Percentiles rank a stretch among this genome's conserved stretches.
phyloP scores from a whole-genome alignment of 2,113 vertebrate species.

The Mesocricetus auratus region DNA sequence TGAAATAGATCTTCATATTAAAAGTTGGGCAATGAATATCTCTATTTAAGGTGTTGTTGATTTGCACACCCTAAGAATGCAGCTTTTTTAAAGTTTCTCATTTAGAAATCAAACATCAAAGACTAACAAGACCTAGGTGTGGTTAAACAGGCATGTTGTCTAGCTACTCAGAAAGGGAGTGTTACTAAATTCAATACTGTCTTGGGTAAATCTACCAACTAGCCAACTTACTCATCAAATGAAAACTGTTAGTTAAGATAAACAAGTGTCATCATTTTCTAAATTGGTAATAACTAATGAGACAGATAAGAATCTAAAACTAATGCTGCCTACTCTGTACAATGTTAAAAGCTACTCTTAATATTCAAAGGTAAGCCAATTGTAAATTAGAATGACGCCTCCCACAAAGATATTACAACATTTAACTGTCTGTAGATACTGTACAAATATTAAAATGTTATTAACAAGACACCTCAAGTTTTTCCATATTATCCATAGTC shows the following conservation, averaged over 20 bases:
- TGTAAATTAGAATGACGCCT: background rate
- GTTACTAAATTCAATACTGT: background rate
- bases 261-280: background rate
- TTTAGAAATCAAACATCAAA: slow-evolving; percentile 51
- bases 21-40: slow-evolving; percentile 17
- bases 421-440: background rate
- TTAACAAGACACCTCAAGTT: background rate
- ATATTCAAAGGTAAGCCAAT: background rate
- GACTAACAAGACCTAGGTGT: background rate
- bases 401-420: background rate
- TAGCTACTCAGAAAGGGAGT: background rate
- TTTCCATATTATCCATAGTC: background rate
- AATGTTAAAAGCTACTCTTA: background rate
- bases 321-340: background rate
- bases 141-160: background rate
- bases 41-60: background rate
- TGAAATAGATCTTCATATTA: background rate
- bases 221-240: background rate
- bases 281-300: background rate
- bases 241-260: background rate
- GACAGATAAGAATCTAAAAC: background rate
- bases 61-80: background rate
- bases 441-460: background rate
- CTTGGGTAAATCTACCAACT: background rate
- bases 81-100: background rate